phyloP scores from a whole-genome alignment of 2,797 vertebrate genomes.

The Triplophysa bombifrons region DNA sequence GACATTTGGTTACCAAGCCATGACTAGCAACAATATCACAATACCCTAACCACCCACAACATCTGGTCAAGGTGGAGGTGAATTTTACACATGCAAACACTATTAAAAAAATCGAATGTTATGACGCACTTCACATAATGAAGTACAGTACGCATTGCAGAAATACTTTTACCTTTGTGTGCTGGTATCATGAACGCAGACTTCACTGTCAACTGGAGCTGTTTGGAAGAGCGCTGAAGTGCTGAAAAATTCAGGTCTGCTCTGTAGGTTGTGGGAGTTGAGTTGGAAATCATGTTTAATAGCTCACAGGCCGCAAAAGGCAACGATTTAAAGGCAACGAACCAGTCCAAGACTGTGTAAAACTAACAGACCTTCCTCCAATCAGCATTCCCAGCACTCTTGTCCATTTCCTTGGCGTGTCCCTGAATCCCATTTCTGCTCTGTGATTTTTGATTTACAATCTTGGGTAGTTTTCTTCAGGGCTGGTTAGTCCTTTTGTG shows the following conservation, averaged over 20 bases:
- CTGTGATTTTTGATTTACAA: neutral
- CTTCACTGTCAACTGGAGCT: neutral
- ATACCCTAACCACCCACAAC: neutral
- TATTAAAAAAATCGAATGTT: no score
- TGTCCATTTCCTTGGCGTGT: neutral
- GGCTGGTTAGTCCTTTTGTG: neutral
- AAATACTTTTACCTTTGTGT: slow-evolving; percentile 18
- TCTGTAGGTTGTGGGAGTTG: slow-evolving; percentile 3
- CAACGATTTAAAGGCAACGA: neutral
- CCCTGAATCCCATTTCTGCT: neutral
- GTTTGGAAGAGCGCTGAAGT: slow-evolving; percentile 10
- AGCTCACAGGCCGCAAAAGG: slow-evolving; percentile 4
- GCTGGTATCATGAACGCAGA: neutral
- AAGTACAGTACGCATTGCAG: neutral
- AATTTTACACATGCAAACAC: slow-evolving; percentile 49
- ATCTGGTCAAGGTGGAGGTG: neutral
- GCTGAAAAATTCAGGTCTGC: slow-evolving; percentile 45
- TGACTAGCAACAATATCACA: neutral
- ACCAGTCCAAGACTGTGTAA: neutral
- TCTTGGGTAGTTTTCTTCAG: neutral
- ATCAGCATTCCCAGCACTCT: neutral
- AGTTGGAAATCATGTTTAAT: slow-evolving; percentile 9
- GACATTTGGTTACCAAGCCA: neutral
- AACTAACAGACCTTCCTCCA: neutral
- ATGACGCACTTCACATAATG: slow-evolving; percentile 19